phyloP scores from a whole-genome alignment of 2,113 vertebrate species.

The Onychorhynchus coronatus region DNA sequence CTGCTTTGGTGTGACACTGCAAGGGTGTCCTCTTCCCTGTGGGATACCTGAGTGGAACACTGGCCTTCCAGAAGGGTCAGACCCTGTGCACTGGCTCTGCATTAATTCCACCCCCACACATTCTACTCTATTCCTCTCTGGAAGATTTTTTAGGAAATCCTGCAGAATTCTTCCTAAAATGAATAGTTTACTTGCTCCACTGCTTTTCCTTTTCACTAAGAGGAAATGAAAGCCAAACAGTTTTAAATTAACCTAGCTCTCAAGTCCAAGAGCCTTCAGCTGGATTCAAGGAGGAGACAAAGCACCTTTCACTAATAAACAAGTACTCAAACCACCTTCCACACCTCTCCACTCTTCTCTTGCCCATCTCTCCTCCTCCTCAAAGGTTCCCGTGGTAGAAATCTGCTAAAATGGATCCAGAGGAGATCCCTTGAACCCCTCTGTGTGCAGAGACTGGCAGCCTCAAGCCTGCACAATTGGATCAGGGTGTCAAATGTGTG shows the following conservation, averaged over 20 bases:
- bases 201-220: background rate
- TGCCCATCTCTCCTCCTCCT: background rate
- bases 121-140: background rate
- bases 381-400: background rate
- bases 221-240: background rate
- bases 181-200: background rate
- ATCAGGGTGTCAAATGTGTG: rapidly evolving
- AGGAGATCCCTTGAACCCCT: background rate
- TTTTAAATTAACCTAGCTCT: background rate
- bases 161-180: background rate
- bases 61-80: background rate
- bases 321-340: background rate
- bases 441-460: background rate
- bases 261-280: background rate
- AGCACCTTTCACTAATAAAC: background rate
- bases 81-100: background rate
- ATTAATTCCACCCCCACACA: rapidly evolving
- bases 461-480: background rate
- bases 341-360: background rate
- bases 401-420: background rate
- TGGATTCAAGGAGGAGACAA: background rate
- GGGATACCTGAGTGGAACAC: background rate
- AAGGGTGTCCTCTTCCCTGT: background rate
- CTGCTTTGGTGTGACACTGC: background rate
- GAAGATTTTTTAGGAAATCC: background rate